Percentiles rank a stretch among this genome's conserved stretches.
Evolutionary conservation across 2,888 invertebrate genomes (phyloP).

Genomic region (Tholera decimalis): DNA sequence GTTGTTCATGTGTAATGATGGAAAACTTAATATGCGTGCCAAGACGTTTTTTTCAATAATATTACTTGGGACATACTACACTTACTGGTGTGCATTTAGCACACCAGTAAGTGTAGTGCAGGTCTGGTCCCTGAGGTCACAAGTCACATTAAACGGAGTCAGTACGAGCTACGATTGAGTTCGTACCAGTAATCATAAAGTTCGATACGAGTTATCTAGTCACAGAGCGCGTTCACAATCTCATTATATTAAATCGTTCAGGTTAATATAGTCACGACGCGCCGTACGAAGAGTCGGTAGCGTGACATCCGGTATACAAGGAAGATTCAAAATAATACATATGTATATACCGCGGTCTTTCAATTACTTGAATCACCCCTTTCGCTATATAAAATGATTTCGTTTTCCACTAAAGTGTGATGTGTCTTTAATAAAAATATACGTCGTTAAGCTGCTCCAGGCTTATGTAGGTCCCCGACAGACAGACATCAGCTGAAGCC

Average conservation of each 20-base stretch:
- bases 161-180: background rate
- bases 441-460: background rate
- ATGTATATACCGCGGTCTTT: no score
- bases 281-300: no score
- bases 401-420: background rate
- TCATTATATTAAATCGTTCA: constrained; percentile 4
- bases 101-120: no score
- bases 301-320: no score
- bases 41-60: no score
- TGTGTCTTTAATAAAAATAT: background rate
- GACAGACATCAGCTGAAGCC: constrained; percentile 18
- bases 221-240: background rate
- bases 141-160: background rate
- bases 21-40: background rate
- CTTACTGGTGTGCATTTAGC: no score
- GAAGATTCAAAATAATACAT: no score
- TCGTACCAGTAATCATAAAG: constrained; percentile 15
- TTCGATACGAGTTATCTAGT: background rate
- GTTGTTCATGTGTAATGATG: background rate
- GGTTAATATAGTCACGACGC: constrained; percentile 15
- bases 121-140: no score
- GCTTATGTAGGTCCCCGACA: background rate
- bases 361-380: no score
- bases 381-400: background rate
- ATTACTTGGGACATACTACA: no score